Base-by-base conservation (phyloP, 2,797 vertebrate species). In the Bradypodion ventrale region DNA sequence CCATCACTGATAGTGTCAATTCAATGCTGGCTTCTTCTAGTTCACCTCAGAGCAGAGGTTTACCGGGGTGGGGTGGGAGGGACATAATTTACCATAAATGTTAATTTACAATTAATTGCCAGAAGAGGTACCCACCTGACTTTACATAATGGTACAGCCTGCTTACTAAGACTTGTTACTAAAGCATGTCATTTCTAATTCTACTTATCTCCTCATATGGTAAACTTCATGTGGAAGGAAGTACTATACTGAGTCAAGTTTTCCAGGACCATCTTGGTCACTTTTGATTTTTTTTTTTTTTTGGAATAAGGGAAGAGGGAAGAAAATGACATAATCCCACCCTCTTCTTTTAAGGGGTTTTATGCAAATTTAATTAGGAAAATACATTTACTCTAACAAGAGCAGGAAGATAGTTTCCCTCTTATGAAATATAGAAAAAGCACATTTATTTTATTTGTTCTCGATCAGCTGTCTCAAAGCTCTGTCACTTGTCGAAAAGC, bases 361-460 rank as follows among this genome's bases (percentile, higher is more conserved):
- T 62, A 83, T 65, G 49, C 65, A 44, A 62, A 78, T 13, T 70
- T 68, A 27, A 84, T 90, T 85, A 84, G 85, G 83, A 85, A 82
- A 87, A 88, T 86, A 46, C 40, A 42, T 15, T 16, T 5, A 82
- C 78, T 82, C 62, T 84, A 80, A 52, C 89, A 90, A 89, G 76
- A 81, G 82, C 84, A 85, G 72, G 87, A 86, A 77, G 87, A 87
- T 70, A 87, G 93, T 92, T 13, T 49, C 8, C 16, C 32, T 29
- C 49, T 84, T 87, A 72, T 87, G 72, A 86, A 93, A 89, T 83
- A 92, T 85, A 92, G 88, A 90, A 88, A 93, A 87, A 89, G 72
- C 52, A 69, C 70, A 83, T 90, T 84, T 92, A 86, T 90, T 69
- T 87, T 88, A 90, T 90, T 93, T 85, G 87, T 86, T 89, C 86